phyloP scores from a whole-genome alignment of 35 echinoderm and acorn worm genomes.

The Patiria miniata region DNA sequence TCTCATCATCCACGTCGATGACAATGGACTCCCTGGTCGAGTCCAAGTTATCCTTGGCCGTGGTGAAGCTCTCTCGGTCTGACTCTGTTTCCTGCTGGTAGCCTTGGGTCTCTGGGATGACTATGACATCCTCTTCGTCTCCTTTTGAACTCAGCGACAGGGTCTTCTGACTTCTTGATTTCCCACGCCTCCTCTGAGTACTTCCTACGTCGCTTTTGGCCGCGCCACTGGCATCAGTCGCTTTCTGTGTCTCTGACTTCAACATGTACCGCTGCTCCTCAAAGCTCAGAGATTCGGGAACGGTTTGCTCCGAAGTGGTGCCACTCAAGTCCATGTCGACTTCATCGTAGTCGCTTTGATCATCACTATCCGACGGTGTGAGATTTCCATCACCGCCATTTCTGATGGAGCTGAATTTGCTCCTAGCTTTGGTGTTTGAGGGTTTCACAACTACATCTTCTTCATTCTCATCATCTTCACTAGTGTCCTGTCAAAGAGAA shows the following conservation, averaged over 20 bases:
- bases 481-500: too few relatives aligned
- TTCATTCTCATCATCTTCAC: too few relatives aligned
- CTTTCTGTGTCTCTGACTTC: neutral
- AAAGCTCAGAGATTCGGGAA: neutral
- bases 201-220: neutral
- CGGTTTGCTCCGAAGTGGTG: neutral
- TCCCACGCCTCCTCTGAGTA: neutral
- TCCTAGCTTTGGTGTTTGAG: too few relatives aligned
- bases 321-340: conserved; percentile 3
- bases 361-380: neutral
- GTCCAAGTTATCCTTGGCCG: neutral
- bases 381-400: too few relatives aligned
- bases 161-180: neutral
- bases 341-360: conserved; percentile 32
- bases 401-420: too few relatives aligned
- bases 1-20: conserved; percentile 17
- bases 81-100: neutral
- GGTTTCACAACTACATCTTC: too few relatives aligned
- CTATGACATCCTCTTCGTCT: neutral
- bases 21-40: neutral
- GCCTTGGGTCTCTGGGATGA: neutral
- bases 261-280: neutral
- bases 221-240: neutral
- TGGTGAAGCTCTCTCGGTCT: conserved; percentile 16
- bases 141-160: neutral